A percentile compares a stretch with the other conserved stretches of the same genome.
phyloP scores from a whole-genome alignment of 1,140 invertebrate genomes.

The Acyrthosiphon pisum region DNA sequence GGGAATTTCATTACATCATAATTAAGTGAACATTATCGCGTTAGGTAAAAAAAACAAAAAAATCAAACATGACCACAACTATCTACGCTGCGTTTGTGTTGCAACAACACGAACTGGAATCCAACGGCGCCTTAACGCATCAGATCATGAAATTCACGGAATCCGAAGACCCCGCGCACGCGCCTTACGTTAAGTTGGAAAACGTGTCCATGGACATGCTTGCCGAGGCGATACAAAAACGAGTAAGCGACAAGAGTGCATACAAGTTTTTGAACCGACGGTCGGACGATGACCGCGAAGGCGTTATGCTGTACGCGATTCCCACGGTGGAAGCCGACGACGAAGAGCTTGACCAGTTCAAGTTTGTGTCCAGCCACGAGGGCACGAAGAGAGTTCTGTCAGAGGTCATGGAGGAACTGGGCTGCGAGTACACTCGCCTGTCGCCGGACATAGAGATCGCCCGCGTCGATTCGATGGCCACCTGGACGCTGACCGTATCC shows the following conservation, averaged over 20 bases:
- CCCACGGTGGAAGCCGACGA: not conserved
- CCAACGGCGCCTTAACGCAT: not conserved
- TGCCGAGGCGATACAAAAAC: not conserved
- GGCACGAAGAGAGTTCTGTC: not conserved
- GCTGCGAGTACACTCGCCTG: not conserved
- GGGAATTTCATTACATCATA: not conserved
- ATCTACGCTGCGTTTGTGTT: not conserved
- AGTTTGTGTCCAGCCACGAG: not conserved
- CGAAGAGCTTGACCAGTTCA: not conserved
- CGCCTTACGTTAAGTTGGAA: not conserved
- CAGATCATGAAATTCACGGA: not conserved
- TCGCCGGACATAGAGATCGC: not conserved
- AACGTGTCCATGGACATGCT: not conserved
- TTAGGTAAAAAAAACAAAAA: not conserved
- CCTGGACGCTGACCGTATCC: not conserved
- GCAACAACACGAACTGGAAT: not conserved
- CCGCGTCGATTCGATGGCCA: not conserved
- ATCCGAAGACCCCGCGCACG: no score
- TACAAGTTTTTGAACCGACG: not conserved
- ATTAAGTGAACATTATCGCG: not conserved
- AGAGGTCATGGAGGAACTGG: not conserved
- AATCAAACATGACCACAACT: not conserved
- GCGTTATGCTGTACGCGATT: not conserved
- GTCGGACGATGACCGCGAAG: no score
- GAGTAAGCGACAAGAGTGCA: not conserved